These are phyloP conservation scores for Lepidurus apus DNA, from an alignment of 1,140 invertebrate genomes.

Conservation along the genomic window DNA sequence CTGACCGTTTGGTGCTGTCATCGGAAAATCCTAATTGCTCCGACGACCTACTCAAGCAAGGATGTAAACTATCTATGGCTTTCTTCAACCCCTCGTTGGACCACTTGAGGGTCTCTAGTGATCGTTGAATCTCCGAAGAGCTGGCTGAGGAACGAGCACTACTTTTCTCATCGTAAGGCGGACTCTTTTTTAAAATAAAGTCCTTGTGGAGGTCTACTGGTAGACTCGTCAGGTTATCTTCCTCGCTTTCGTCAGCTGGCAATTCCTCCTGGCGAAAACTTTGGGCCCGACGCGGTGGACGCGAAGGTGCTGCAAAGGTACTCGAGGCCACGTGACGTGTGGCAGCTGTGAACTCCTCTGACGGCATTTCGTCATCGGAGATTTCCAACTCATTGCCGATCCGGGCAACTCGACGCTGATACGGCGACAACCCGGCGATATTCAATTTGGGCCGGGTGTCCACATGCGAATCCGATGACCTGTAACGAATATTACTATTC, in stretches of 20 bases:
- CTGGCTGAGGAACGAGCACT: neutral
- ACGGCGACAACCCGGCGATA: conserved; percentile 31
- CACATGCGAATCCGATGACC: neutral
- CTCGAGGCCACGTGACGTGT: neutral
- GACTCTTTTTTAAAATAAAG: conserved; percentile 34
- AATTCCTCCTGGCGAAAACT: conserved; percentile 28
- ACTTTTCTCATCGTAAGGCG: neutral
- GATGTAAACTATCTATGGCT: conserved; percentile 33
- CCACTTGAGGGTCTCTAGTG: conserved; percentile 33
- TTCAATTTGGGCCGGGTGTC: conserved; percentile 23
- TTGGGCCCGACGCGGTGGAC: neutral
- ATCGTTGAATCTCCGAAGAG: conserved; percentile 26
- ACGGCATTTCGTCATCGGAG: conserved; percentile 28
- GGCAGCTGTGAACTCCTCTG: neutral
- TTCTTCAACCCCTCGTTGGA: conserved; percentile 36
- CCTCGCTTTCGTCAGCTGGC: conserved; percentile 25
- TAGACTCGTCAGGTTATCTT: conserved; percentile 30
- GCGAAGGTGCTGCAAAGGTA: neutral
- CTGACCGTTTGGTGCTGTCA: conserved; percentile 32
- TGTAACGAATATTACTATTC: neutral
- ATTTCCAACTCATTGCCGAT: conserved; percentile 34
- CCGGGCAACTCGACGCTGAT: conserved; percentile 31
- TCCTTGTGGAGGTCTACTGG: conserved; percentile 32
- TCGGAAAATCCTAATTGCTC: conserved; percentile 34
- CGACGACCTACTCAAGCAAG: conserved; percentile 28